Base-by-base conservation (phyloP, 2,888 invertebrate genomes). In the Drosophila leonis region DNA sequence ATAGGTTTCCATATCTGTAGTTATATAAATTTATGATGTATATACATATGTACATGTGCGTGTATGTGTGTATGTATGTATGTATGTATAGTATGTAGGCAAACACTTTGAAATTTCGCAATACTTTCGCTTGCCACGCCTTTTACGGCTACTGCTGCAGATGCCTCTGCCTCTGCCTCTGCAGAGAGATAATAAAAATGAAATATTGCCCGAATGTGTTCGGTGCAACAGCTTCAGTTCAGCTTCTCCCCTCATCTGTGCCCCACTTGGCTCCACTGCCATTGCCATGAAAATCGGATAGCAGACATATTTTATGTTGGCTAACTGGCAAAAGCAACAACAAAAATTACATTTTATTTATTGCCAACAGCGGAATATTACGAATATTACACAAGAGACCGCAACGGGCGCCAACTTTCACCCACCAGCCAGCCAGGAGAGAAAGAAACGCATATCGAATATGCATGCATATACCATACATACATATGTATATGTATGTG, bases 271-370 rank as follows among this genome's bases (percentile, higher is more conserved):
- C 31, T 56, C 42, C 35, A 74, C 62, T 72, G 56, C 91, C 84
- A 90, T 9, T 91, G 90, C 92, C 90, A 91, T 91, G 91, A 90
- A 92, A 92, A 92, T 92, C 92, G 91, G 92, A 92, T 92, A 92
- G 91, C 90, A 91, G 69, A 73, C 61, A 78, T 64, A 92, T 92
- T 92, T 92, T 91, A 92, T 91, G 74, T 70, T 66, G 56, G 88
- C 86, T 37, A 78, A 69, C 65, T 78, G 49, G 65, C 31, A 31
- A 49, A 7, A 31, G n/a, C 4, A n/a, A 29, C 8, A 27, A 29
- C n/a, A 64, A 59, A 72, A 78, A 82, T 69, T 66, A 73, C 91
- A 90, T 88, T 91, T 91, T 91, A 92, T 92, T 92, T 92, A 92
- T 92, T 83, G 80, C 90, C 83, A 90, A 86, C 91, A 85, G 84